Evolutionary conservation across 2,797 vertebrate genomes (phyloP), one percentile per base, ranked within the genome.

Genomic region (Smutsia temminckii): DNA sequence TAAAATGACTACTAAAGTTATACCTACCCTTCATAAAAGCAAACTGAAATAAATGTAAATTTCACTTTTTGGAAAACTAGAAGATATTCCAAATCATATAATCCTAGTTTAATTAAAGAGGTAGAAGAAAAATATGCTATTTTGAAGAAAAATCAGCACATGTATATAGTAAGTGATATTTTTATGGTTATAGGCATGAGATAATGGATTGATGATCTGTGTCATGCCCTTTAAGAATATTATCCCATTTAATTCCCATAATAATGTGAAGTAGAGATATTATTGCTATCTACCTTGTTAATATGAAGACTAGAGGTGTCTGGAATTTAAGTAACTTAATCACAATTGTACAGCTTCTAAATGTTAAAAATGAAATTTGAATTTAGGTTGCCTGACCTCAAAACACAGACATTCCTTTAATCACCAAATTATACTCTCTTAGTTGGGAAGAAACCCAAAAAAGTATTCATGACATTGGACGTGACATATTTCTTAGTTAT

Each of bases 281-380:
- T 59, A n/a, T 42, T 63, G 2, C 34, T 69, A 55, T 84, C 32
- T 91, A 17, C 1, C 1, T 88, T 92, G 91, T 80, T 53, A 69
- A n/a, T 53, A 46, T 91, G 59, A 88, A 95, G 10, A 86, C 17
- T 51, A n/a, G 8, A 66, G 10, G 6, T 75, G 2, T 86, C n/a
- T 61, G 57, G 53, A 59, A 75, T 89, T 96, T 90, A 83, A 91
- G n/a, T 63, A 95, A 75, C 6, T 55, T 89, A 87, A 57, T 93
- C 29, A 85, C 49, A 18, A 23, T 91, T 51, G 80, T 23, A 84
- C 0, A 93, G 46, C n/a, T 85, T 80, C 51, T 91, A 89, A 72
- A 86, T 83, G 29, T 86, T 81, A 89, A 91, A 51, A 77, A 16
- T 55, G 6, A 90, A 88, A 57, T 42, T 80, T 96, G 2, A 68